These are phyloP conservation scores for Embidobia sp. DNA, from an alignment of 2,888 invertebrate species.

Conservation along the genomic window DNA sequence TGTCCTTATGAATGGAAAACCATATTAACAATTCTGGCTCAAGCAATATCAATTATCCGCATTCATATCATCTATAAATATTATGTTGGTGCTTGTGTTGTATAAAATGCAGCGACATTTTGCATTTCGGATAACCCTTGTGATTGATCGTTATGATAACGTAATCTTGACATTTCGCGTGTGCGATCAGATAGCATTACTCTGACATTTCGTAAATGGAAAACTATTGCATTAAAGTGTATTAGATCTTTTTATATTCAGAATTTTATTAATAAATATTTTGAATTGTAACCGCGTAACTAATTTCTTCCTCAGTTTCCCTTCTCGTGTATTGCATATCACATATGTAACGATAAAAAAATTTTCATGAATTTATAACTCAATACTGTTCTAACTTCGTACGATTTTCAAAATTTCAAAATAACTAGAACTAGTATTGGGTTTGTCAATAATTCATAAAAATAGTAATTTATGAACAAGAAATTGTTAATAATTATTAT, in stretches of 20 bases:
- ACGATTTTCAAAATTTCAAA: no score
- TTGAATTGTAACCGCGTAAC: no score
- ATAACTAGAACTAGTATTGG: no score
- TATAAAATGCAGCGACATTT: conserved; percentile 36
- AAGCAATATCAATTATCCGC: conserved; percentile 27
- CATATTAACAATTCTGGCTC: conserved; percentile 19
- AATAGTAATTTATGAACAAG: no score
- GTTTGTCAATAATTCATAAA: no score
- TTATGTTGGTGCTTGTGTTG: background rate
- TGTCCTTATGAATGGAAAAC: conserved; percentile 8
- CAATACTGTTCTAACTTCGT: no score
- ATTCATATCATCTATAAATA: conserved; percentile 32
- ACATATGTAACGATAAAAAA: no score
- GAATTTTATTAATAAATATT: background rate
- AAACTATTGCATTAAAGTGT: conserved; percentile 15
- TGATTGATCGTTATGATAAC: conserved; percentile 40
- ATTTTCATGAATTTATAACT: no score
- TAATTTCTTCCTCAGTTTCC: no score
- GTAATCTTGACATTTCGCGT: conserved; percentile 46
- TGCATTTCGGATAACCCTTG: conserved; percentile 28
- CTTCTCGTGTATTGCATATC: no score
- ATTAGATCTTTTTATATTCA: conserved; percentile 6
- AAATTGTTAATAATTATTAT: no score
- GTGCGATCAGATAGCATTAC: conserved; percentile 33
- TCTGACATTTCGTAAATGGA: conserved; percentile 37